Evolutionary conservation across 1,140 invertebrate genomes (phyloP).

Genomic region (Harpegnathos saltator): DNA sequence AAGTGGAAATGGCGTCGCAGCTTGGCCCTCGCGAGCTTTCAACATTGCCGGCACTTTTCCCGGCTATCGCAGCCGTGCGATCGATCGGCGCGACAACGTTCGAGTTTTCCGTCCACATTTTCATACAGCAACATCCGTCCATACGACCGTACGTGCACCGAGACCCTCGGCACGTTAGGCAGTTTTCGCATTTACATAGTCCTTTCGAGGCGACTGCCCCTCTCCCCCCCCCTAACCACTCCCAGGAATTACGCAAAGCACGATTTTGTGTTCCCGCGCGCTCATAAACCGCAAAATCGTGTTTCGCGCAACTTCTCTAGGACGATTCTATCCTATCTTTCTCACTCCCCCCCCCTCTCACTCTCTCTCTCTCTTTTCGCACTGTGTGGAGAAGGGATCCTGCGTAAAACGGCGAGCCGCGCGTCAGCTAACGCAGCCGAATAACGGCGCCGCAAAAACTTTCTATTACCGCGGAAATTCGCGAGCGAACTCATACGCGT

Average conservation of each 20-base stretch:
- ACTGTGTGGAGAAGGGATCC: no score
- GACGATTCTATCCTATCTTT: no score
- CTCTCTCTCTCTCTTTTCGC: no score
- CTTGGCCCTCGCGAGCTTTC: background rate
- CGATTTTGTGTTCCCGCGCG: slow-evolving; percentile 37
- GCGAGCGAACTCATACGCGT: slow-evolving; percentile 27
- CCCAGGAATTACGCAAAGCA: slow-evolving; percentile 41
- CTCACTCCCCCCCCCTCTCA: no score
- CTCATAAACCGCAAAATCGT: slow-evolving; percentile 36
- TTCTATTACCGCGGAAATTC: slow-evolving; percentile 42
- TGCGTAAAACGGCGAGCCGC: slow-evolving; percentile 27
- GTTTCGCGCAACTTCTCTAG: background rate
- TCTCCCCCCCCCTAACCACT: no score
- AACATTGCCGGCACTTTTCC: background rate
- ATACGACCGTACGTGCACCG: no score
- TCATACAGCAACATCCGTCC: slow-evolving; percentile 27
- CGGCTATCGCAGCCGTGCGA: background rate
- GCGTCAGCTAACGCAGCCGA: slow-evolving; percentile 16
- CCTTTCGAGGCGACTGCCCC: slow-evolving; percentile 34
- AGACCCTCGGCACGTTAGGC: slow-evolving; percentile 11
- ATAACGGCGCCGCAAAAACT: slow-evolving; percentile 30
- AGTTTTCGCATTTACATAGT: slow-evolving; percentile 14
- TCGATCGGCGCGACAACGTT: slow-evolving; percentile 49
- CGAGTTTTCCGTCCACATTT: slow-evolving; percentile 23
- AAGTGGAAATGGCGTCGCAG: slow-evolving; percentile 11